Percentiles rank a stretch among this genome's conserved stretches.
These are phyloP conservation scores for Ellobius talpinus DNA, from an alignment of 2,113 vertebrate species.

Conservation along the genomic window DNA sequence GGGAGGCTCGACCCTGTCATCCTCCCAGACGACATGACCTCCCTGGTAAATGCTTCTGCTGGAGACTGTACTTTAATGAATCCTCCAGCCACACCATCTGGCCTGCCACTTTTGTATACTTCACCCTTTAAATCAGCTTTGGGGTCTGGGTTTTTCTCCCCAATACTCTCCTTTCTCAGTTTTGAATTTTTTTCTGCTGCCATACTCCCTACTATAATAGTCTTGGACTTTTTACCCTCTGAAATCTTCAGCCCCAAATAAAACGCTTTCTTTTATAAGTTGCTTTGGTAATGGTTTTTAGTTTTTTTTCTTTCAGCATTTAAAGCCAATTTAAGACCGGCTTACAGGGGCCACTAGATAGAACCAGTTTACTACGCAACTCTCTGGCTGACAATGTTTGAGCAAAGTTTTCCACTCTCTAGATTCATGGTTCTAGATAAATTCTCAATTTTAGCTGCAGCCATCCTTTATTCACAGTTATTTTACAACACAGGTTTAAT, in stretches of 20 bases:
- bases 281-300: background rate
- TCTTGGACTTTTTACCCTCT: background rate
- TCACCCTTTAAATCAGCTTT: background rate
- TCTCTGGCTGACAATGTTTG: slow-evolving; percentile 89
- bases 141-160: background rate
- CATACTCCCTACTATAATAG: background rate
- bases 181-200: background rate
- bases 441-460: slow-evolving; percentile 95
- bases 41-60: slow-evolving; percentile 11
- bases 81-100: background rate
- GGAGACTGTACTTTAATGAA: slow-evolving; percentile 65
- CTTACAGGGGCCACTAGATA: slow-evolving; percentile 93
- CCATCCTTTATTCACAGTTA: slow-evolving; percentile 95
- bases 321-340: background rate
- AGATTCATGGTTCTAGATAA: slow-evolving; percentile 93
- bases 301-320: too few relatives aligned
- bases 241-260: background rate
- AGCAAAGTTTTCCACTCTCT: slow-evolving; percentile 92
- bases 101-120: background rate
- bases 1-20: background rate
- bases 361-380: slow-evolving; percentile 94
- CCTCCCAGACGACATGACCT: background rate
- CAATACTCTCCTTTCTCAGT: background rate
- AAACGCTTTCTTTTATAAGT: background rate
- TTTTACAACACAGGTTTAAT: slow-evolving; percentile 93